A percentile compares a stretch with the other conserved stretches of the same genome.
Conservation (phyloP, 2,797 vertebrate genomes). For the Danio albolineatus region DNA sequence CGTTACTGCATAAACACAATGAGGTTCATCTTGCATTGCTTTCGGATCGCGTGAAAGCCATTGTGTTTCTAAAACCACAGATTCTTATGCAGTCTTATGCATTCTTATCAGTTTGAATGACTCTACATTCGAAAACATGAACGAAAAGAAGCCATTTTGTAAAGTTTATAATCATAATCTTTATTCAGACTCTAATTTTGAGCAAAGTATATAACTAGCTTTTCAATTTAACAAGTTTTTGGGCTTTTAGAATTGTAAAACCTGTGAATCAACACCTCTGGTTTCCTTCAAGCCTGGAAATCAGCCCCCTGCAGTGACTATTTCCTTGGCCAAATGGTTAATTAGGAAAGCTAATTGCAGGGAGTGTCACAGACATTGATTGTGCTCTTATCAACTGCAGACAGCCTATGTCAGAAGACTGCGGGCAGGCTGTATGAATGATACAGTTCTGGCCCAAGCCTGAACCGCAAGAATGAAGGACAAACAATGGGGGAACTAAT, state of each 20-base stretch:
- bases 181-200: background rate
- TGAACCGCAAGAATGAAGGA: conserved; percentile 26
- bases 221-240: conserved; percentile 19
- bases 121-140: background rate
- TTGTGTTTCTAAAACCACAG: conserved; percentile 27
- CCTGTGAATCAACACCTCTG: conserved; percentile 19
- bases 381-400: conserved; percentile 62
- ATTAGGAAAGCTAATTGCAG: conserved; percentile 69
- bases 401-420: conserved; percentile 48
- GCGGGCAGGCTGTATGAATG: conserved; percentile 36
- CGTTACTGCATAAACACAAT: conserved; percentile 61
- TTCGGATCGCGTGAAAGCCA: conserved; percentile 46
- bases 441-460: conserved; percentile 39
- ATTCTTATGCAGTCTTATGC: background rate
- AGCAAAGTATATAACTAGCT: conserved; percentile 4
- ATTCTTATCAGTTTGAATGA: background rate
- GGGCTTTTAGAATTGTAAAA: background rate
- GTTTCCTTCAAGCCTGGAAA: conserved; percentile 29
- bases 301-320: conserved; percentile 59
- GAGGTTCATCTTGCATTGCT: conserved; percentile 62
- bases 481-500: conserved; percentile 50
- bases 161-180: background rate
- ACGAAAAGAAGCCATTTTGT: no score
- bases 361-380: conserved; percentile 57
- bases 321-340: conserved; percentile 66